Conservation (phyloP, 2,888 invertebrate genomes). For the Dolichopus griseipennis region DNA sequence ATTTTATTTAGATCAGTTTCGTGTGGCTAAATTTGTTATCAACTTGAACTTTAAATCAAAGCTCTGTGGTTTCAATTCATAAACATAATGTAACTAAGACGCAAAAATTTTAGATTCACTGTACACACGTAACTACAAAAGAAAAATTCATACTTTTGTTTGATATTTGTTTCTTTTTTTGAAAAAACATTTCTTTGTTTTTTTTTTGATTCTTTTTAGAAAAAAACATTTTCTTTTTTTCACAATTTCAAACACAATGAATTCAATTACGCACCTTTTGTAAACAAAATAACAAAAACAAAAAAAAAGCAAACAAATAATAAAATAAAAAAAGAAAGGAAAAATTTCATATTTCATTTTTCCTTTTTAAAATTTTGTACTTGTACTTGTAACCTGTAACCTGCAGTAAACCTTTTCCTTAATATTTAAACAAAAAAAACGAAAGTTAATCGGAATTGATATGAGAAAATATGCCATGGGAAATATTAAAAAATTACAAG, state of each 20-base stretch:
- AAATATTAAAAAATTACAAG: background rate
- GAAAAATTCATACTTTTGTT: background rate
- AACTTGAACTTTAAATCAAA: too few relatives aligned
- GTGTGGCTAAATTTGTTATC: too few relatives aligned
- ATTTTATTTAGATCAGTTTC: too few relatives aligned
- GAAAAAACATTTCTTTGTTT: background rate
- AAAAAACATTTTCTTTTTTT: too few relatives aligned
- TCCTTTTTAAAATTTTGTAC: background rate
- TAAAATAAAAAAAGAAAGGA: background rate
- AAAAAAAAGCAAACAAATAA: background rate
- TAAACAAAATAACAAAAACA: background rate
- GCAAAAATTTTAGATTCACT: too few relatives aligned
- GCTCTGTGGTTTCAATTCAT: too few relatives aligned
- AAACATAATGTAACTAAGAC: too few relatives aligned
- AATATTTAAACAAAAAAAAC: background rate
- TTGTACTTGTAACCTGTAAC: background rate
- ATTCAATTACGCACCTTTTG: slow-evolving; percentile 6
- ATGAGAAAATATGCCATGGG: background rate
- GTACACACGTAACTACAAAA: too few relatives aligned
- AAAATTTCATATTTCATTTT: background rate
- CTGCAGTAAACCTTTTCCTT: background rate
- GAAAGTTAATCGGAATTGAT: background rate
- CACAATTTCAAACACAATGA: background rate
- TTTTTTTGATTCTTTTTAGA: too few relatives aligned
- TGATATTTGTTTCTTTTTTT: background rate